Conservation (phyloP, 2,113 vertebrate genomes). For the Laticauda laticaudata region DNA sequence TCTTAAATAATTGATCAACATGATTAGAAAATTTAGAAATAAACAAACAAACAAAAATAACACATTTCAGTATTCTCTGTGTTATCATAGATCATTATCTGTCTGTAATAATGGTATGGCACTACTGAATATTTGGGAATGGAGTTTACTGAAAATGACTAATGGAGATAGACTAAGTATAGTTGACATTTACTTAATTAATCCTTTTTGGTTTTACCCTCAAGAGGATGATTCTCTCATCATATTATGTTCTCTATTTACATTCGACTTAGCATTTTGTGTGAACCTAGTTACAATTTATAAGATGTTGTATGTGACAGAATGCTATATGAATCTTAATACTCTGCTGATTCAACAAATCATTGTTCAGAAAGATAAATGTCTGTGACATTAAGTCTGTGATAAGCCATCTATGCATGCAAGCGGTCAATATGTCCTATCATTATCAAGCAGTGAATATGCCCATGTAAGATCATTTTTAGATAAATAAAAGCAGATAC, state of each 20-base stretch:
- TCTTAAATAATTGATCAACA: not conserved
- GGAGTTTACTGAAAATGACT: not conserved
- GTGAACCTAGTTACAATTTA: not conserved
- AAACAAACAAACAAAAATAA: too few species aligned
- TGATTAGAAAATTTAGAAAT: not conserved
- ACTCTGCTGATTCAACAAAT: not conserved
- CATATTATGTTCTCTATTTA: not conserved
- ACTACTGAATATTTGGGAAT: not conserved
- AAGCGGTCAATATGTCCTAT: not conserved
- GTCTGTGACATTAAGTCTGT: not conserved
- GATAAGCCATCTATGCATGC: not conserved
- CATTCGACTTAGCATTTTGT: not conserved
- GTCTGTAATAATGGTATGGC: not conserved
- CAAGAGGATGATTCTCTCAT: not conserved
- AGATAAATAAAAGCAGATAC: not conserved
- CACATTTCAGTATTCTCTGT: not conserved
- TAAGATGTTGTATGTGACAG: not conserved
- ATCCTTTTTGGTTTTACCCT: not conserved
- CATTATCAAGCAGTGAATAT: not conserved
- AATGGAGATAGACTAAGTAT: not conserved
- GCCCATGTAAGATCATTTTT: not conserved
- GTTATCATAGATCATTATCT: not conserved
- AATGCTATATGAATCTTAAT: not conserved
- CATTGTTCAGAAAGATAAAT: not conserved
- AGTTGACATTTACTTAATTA: not conserved